Evolutionary conservation across 2,888 invertebrate species (phyloP), one percentile per base, ranked within the genome.

Genomic region (Agonopterix heracliana): DNA sequence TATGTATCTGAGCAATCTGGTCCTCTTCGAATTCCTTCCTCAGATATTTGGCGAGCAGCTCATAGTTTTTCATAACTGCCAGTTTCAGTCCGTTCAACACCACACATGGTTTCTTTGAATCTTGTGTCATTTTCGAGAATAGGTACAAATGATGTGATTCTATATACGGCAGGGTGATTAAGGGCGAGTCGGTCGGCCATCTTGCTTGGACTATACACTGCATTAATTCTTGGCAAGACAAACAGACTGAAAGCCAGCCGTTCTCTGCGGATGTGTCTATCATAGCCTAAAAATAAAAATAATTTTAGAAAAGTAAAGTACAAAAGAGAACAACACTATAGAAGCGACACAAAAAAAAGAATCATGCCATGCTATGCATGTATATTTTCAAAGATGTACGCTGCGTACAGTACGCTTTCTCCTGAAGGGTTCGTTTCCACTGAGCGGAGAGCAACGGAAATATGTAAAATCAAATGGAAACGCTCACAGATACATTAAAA

Each of bases 141-240:
- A 90, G 72, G 54, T 90, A 85, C 0, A 93, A 73, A 64, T 93
- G 92, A 38, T 91, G 90, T 0, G 90, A 82, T 47, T 93, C 93
- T 0, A 97, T 80, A 64, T 94, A 90, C 0, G 98, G 98, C 10
- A 98, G 86, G 0, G 92, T 94, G 0, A 94, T 87, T 1, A 97
- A 86, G 9, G 93, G 92, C 0, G 93, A 91, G 63, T 94, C 93
- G 41, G 91, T 85, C n/a, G 93, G 89, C 96, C 97, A 97, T 42
- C 95, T 90, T 0, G 95, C 98, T 89, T 98, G 98, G 3, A 98
- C 91, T 10, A 98, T 89, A 91, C 96, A 95, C 83, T 99, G 99
- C 88, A 98, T 92, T 9, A 96, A 63, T 56, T 92, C 90, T 60
- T 96, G 94, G 50, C 95, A 90, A 50, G 91, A 91, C 10, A 99